Evolutionary conservation across 2,888 invertebrate genomes (phyloP).

Genomic region (Noctua pronuba): DNA sequence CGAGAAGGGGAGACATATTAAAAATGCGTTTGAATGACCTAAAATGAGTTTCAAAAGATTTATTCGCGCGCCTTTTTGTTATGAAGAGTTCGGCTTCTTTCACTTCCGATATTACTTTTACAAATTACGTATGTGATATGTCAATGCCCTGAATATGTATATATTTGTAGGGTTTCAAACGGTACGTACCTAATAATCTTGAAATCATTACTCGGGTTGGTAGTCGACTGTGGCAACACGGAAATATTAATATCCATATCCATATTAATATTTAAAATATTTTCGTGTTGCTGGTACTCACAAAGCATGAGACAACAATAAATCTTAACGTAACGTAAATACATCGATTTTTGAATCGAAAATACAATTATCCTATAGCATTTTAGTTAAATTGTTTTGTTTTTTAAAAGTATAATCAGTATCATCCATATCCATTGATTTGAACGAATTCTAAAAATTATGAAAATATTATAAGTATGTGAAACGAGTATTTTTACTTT

Average conservation of each 20-base stretch:
- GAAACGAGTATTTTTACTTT: background rate
- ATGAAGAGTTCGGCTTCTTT: conserved; percentile 53
- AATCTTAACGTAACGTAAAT: background rate
- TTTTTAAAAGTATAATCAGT: too few species aligned
- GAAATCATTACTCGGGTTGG: conserved; percentile 9
- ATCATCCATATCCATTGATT: background rate
- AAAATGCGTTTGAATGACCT: conserved; percentile 82
- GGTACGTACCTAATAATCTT: background rate
- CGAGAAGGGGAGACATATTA: conserved; percentile 79
- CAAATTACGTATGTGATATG: conserved; percentile 34
- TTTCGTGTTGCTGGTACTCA: too few species aligned
- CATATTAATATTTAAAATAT: too few species aligned
- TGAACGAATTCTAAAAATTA: background rate
- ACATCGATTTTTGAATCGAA: background rate
- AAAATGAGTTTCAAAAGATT: conserved; percentile 70
- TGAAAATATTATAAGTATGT: too few species aligned
- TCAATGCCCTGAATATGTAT: conserved; percentile 1
- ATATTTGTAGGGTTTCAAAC: background rate
- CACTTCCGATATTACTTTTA: conserved; percentile 58
- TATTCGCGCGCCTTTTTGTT: conserved; percentile 59
- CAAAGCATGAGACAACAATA: background rate
- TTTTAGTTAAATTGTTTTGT: background rate
- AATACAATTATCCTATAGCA: background rate
- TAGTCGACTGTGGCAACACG: background rate
- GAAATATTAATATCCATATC: background rate